phyloP scores from a whole-genome alignment of 2,888 invertebrate genomes.

The Eupithecia subfuscata region DNA sequence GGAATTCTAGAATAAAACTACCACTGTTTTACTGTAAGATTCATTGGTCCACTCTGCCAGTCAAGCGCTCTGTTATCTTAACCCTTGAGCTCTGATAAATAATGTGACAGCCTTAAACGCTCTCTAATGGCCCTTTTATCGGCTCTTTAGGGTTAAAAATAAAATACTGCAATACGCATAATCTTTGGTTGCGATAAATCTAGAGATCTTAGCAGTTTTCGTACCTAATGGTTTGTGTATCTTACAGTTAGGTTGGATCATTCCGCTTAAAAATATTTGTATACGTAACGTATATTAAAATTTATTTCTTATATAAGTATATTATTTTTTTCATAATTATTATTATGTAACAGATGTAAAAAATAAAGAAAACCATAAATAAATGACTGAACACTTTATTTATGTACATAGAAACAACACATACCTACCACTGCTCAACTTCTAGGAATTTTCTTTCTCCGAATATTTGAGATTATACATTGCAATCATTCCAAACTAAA shows the following conservation, averaged over 20 bases:
- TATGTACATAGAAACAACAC: neutral
- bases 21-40: constrained; percentile 19
- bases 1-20: too few relatives aligned
- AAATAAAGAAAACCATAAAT: neutral
- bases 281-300: neutral
- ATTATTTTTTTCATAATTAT: too few relatives aligned
- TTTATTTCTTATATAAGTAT: too few relatives aligned
- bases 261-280: neutral
- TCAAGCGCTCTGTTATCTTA: constrained; percentile 47
- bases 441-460: too few relatives aligned
- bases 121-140: constrained; percentile 61
- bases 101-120: constrained; percentile 49
- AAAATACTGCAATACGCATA: constrained; percentile 32
- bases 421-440: too few relatives aligned
- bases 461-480: too few relatives aligned
- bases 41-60: constrained; percentile 26
- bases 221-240: neutral
- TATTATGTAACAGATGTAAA: neutral
- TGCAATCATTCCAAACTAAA: too few relatives aligned
- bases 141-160: constrained; percentile 51
- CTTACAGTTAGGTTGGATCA: neutral
- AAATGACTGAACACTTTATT: neutral
- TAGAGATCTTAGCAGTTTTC: neutral
- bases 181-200: neutral
- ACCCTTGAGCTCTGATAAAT: constrained; percentile 57